Evolutionary conservation across 1,140 invertebrate species (phyloP).

Genomic region (Pseudachorutes palmiensis): DNA sequence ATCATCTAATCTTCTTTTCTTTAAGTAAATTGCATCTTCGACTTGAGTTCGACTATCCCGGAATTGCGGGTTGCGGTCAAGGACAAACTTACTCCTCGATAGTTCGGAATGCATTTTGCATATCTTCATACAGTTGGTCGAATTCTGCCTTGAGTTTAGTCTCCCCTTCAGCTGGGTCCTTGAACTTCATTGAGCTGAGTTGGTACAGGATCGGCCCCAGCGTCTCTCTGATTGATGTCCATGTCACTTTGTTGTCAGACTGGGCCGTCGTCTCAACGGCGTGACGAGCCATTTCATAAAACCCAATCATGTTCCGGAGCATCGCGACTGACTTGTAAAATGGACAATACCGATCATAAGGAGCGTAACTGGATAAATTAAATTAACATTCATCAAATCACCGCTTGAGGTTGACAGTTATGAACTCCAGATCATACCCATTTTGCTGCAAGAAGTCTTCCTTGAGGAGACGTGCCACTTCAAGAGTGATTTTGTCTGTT

Average conservation of each 20-base stretch:
- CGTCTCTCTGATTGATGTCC: conserved; percentile 91
- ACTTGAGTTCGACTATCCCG: conserved; percentile 36
- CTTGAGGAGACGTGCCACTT: conserved; percentile 96
- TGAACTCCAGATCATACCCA: conserved; percentile 53
- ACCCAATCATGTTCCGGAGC: conserved; percentile 96
- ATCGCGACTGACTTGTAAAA: conserved; percentile 99
- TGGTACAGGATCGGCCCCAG: conserved; percentile 96
- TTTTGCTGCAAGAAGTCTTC: conserved; percentile 99
- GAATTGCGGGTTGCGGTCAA: not conserved
- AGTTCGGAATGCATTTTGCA: conserved; percentile 95
- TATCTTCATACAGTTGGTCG: conserved; percentile 88
- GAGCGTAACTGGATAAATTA: conserved; percentile 64
- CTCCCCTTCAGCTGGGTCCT: conserved; percentile 97
- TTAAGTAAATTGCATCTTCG: not conserved
- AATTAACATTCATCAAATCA: conserved; percentile 15
- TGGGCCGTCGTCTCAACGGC: conserved; percentile 96
- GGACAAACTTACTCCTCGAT: conserved; percentile 76
- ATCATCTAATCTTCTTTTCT: too few relatives aligned
- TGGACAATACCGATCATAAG: conserved; percentile 97
- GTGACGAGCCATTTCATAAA: conserved; percentile 96
- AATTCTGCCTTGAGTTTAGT: conserved; percentile 94
- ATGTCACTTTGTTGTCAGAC: conserved; percentile 98
- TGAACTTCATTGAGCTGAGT: conserved; percentile 99
- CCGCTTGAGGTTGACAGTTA: not conserved
- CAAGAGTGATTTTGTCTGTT: conserved; percentile 97